A percentile compares a stretch with the other conserved stretches of the same genome.
Evolutionary conservation across 2,113 vertebrate species (phyloP).

Genomic region (Hippoglossus stenolepis): DNA sequence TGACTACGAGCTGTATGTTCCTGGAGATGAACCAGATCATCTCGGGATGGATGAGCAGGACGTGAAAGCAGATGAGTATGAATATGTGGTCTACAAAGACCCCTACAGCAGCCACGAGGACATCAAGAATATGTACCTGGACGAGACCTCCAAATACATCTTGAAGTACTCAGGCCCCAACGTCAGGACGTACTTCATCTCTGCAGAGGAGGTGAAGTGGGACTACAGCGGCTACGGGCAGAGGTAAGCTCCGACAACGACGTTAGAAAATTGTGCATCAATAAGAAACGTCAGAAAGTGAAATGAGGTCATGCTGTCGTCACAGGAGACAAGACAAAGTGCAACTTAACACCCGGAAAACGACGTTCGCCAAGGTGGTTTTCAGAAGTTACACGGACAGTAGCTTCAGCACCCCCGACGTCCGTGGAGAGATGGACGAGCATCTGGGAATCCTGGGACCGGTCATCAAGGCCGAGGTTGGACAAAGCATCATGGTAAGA

Average conservation of each 20-base stretch:
- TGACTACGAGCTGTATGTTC: constrained; percentile 83
- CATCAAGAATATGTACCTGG: constrained; percentile 74
- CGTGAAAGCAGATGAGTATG: constrained; percentile 77
- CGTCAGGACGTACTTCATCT: constrained; percentile 88
- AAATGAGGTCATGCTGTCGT: not conserved
- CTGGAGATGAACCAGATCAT: constrained; percentile 56
- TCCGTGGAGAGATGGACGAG: constrained; percentile 87
- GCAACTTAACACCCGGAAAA: constrained; percentile 41
- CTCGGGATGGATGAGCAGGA: constrained; percentile 29
- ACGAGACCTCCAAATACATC: constrained; percentile 83
- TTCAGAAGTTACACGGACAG: constrained; percentile 90
- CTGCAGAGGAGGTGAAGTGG: constrained; percentile 92
- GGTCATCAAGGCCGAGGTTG: constrained; percentile 92
- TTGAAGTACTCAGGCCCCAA: constrained; percentile 83
- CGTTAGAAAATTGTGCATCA: no score
- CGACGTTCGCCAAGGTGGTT: constrained; percentile 87
- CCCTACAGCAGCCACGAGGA: constrained; percentile 84
- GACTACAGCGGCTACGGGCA: constrained; percentile 87
- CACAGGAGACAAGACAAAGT: constrained; percentile 59
- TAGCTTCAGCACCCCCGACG: constrained; percentile 84
- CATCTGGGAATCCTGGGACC: constrained; percentile 95
- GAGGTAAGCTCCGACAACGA: constrained; percentile 63
- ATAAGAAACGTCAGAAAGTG: not conserved
- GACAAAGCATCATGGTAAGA: constrained; percentile 90
- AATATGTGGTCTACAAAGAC: constrained; percentile 86